Percentiles rank a stretch among this genome's conserved stretches.
phyloP scores from a whole-genome alignment of 2,113 vertebrate genomes.

The Microtus richardsoni region DNA sequence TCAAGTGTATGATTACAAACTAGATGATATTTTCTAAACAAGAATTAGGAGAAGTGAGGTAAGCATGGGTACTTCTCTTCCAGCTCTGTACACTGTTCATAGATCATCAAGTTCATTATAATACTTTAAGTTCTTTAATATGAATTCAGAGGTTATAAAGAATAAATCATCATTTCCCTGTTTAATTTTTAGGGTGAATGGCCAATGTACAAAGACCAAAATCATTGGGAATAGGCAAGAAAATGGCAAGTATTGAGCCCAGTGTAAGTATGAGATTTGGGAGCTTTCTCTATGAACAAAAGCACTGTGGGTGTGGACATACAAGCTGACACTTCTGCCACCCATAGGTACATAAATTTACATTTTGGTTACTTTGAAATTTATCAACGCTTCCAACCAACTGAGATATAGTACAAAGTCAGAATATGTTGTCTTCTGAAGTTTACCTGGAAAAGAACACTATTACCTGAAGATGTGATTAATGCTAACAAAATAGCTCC shows the following conservation, averaged over 20 bases:
- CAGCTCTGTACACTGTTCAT: background rate
- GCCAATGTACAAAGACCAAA: background rate
- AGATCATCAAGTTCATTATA: background rate
- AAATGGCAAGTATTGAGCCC: background rate
- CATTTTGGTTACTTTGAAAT: background rate
- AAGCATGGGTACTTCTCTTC: background rate
- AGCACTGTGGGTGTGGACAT: background rate
- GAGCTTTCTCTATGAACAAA: background rate
- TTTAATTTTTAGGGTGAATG: background rate
- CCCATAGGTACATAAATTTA: background rate
- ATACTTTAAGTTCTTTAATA: background rate
- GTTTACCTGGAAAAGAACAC: too few species aligned
- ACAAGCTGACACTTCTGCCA: background rate
- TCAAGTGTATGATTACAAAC: background rate
- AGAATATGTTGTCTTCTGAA: background rate
- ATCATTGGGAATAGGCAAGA: background rate
- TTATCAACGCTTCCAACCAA: background rate
- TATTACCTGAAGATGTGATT: too few species aligned
- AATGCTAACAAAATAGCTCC: background rate
- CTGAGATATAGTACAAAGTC: background rate
- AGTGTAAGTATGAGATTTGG: background rate
- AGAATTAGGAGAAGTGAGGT: background rate
- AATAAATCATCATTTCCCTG: background rate
- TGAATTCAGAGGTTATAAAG: background rate
- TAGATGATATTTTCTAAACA: background rate